Base-by-base conservation (phyloP, 1,140 invertebrate genomes). In the Zaprionus tsacasi region DNA sequence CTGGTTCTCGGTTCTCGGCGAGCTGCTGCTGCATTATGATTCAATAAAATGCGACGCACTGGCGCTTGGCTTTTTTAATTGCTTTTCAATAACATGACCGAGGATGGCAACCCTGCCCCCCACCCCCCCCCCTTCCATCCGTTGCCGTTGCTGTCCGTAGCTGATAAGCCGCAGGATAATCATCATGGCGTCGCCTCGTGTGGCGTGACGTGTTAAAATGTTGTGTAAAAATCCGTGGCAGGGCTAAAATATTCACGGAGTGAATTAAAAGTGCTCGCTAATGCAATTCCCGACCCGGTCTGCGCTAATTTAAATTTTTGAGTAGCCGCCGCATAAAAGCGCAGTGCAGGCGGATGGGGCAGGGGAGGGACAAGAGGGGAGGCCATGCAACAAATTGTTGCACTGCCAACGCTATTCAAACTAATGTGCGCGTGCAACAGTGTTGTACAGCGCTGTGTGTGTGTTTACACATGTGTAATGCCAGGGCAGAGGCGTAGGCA, bases 231-330 rank as follows among this genome's bases (percentile, higher is more conserved):
- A 80, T 81, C 75, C 68, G 70, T 75, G 79, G 21, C 50, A 54
- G 48, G 66, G 38, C 50, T 83, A 70, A 83, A 89, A 89, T 83
- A 89, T 89, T 76, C 66, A 89, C 70, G 78, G 76, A 73, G 69
- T 82, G 74, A 85, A 81, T 87, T 82, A 79, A 87, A 87, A 75
- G 50, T 59, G 54, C 57, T 63, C 66, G 69, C 78, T 83, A 91
- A 79, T 88, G 83, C 76, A 83, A 83, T 82, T 81, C 68, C 45
- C 52, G 30, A 63, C 50, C 15, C 40, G 61, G 59, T 54, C 71
- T 40, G 60, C 78, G 83, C 80, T 81, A 91, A 82, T 88, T 83
- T 81, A 77, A 76, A 90, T 91, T 83, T 87, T 82, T 87, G 78
- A 83, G 85, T 86, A 83, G 78, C 71, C 25, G 55, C 45, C 50